Base-by-base conservation (phyloP, 2,888 invertebrate genomes). In the Sisyra nigra region DNA sequence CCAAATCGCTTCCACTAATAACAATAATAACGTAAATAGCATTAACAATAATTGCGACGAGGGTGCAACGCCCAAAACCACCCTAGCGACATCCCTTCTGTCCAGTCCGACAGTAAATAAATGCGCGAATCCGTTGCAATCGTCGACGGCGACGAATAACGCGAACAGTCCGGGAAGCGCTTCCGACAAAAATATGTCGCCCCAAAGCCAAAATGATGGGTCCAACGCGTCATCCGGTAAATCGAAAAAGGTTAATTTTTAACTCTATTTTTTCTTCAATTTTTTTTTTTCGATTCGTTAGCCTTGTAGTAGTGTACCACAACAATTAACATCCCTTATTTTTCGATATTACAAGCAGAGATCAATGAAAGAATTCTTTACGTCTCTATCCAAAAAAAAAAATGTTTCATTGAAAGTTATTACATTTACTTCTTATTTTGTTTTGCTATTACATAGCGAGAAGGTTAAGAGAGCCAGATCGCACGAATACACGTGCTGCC, bases 131-230 rank as follows among this genome's bases (percentile, higher is more conserved):
- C 58, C 61, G 45, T 52, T 62, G 54, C 59, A 60, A 53, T 59
- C 60, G 50, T 56, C 58, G 47, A 52, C 58, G 49, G 60, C 58
- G 53, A 54, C 56, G 48, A 55, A 55, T 52, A 59, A 51, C 47
- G 53, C 62, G 62, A 37, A 48, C 55, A 58, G 11, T 40, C 31
- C 30, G 29, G 61, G 59, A 47, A 68, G 67, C 50, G 66, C 68
- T 43, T 67, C 70, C 42, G 66, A 67, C 44, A 71, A 71, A 57
- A 61, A 62, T 55, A 60, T 61, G 55, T 65, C 66, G 52, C 64
- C 66, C 45, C 65, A 54, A 57, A 66, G 61, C 51, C 67, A 54
- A 67, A 66, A 66, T 52, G 70, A 69, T 56, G 68, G 69, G 35
- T 62, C 64, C 44, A 43, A 41, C 34, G 17, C 41, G 17, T 66